A percentile compares a stretch with the other conserved stretches of the same genome.
Evolutionary conservation across 2,888 invertebrate genomes (phyloP).

Genomic region (Philhelius pedissequus): DNA sequence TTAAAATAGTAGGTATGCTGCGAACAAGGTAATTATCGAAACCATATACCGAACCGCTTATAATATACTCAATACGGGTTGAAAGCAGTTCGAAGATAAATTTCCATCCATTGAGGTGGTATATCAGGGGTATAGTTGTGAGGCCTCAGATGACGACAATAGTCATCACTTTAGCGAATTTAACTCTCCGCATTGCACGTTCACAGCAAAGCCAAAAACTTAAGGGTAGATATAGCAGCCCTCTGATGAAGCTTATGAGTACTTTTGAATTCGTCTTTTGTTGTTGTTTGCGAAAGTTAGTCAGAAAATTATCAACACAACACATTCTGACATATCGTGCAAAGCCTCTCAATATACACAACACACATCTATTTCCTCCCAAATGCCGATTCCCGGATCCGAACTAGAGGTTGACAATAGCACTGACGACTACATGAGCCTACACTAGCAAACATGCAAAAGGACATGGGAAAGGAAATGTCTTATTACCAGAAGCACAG

Average conservation of each 20-base stretch:
- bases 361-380: not conserved
- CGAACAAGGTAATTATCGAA: slow-evolving; percentile 60
- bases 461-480: slow-evolving; percentile 66
- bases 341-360: not conserved
- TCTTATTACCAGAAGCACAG: slow-evolving; percentile 66
- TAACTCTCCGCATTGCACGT: slow-evolving; percentile 51
- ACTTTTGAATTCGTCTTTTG: slow-evolving; percentile 27
- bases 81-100: slow-evolving; percentile 28
- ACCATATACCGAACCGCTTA: slow-evolving; percentile 7
- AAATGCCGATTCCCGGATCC: not conserved
- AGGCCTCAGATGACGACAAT: slow-evolving; percentile 41
- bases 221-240: not conserved
- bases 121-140: not conserved
- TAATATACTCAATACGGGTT: not conserved
- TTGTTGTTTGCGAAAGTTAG: slow-evolving; percentile 70
- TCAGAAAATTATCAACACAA: slow-evolving; percentile 71
- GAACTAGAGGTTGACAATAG: slow-evolving; percentile 38
- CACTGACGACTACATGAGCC: slow-evolving; percentile 62
- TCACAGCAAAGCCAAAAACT: slow-evolving; percentile 20
- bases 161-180: slow-evolving; percentile 65
- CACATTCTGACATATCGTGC: slow-evolving; percentile 28
- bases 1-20: slow-evolving; percentile 42
- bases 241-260: not conserved
- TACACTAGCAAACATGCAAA: slow-evolving; percentile 64
- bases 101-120: slow-evolving; percentile 41